Evolutionary conservation across 2,113 vertebrate species (phyloP).

Genomic region (Ctenomys sociabilis): DNA sequence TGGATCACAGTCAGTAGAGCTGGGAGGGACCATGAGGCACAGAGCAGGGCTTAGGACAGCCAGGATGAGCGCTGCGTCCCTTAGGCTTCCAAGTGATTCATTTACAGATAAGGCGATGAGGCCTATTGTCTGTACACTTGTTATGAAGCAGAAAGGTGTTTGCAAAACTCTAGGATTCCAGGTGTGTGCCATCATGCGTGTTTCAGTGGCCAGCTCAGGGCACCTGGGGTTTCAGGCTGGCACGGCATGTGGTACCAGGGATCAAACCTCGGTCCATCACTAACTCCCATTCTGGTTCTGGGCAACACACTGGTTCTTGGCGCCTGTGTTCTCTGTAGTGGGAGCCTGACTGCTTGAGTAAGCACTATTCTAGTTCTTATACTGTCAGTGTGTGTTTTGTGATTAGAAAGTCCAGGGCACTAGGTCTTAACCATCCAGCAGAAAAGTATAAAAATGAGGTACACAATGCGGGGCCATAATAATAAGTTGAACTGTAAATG

Average conservation of each 20-base stretch:
- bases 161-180: no score
- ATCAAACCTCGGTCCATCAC: no score
- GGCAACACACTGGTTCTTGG: not conserved
- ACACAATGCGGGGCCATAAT: no score
- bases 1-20: not conserved
- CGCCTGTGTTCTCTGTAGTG: not conserved
- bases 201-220: not conserved
- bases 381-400: not conserved
- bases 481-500: no score
- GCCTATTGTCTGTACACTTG: not conserved
- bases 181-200: no score
- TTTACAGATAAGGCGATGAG: not conserved
- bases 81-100: not conserved
- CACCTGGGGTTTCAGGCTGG: not conserved
- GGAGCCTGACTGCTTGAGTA: not conserved
- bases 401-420: not conserved
- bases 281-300: not conserved
- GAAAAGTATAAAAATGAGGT: no score
- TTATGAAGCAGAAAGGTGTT: not conserved
- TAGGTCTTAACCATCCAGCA: no score
- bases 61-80: not conserved
- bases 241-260: no score
- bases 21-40: not conserved
- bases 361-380: not conserved
- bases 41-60: not conserved